phyloP scores from a whole-genome alignment of 2,797 vertebrate species.

The Sphenodon punctatus region DNA sequence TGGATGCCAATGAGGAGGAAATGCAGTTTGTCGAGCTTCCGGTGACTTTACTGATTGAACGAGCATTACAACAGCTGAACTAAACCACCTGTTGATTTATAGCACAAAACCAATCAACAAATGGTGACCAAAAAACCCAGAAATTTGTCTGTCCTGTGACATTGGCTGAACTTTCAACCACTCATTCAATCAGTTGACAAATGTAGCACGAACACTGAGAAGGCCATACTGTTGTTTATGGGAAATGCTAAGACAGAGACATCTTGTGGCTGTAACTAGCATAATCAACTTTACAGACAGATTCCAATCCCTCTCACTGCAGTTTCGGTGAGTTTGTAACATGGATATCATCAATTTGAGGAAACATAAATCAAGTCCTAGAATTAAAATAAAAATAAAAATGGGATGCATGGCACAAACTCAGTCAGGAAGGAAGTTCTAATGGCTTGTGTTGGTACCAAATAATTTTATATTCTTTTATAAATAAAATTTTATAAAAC shows the following conservation, averaged over 20 bases:
- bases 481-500: too few relatives aligned
- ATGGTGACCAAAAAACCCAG: background rate
- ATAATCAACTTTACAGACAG: background rate
- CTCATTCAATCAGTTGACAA: background rate
- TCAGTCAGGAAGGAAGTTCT: background rate
- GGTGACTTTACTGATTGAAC: background rate
- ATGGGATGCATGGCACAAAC: too few relatives aligned
- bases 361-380: background rate
- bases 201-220: background rate
- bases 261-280: slow-evolving; percentile 16
- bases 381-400: background rate
- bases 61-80: background rate
- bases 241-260: slow-evolving; percentile 30
- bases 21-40: background rate
- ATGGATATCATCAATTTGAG: background rate
- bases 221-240: background rate
- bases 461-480: background rate
- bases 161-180: background rate
- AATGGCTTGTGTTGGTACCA: background rate
- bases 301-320: background rate
- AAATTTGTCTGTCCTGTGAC: background rate
- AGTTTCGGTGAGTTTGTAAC: background rate
- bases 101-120: background rate
- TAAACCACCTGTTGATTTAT: background rate
- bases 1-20: background rate